These are phyloP conservation scores for Leptarthrus brevirostris DNA, from an alignment of 2,888 invertebrate genomes.

Conservation along the genomic window DNA sequence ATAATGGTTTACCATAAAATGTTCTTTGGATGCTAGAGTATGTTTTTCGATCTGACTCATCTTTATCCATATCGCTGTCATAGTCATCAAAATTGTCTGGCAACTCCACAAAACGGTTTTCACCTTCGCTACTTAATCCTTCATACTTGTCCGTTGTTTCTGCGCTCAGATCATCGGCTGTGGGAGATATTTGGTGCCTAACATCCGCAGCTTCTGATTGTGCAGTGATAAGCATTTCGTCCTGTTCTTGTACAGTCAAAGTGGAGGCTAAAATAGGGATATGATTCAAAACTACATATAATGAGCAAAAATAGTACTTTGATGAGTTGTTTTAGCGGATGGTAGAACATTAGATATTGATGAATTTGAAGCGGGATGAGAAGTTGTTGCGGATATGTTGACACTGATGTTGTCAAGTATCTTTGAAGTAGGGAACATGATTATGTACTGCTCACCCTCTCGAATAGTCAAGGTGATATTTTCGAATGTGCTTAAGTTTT, in stretches of 20 bases:
- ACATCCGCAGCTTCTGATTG: neutral
- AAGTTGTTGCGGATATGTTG: slow-evolving; percentile 45
- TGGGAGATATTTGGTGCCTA: neutral
- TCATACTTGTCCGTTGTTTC: slow-evolving; percentile 28
- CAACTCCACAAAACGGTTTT: neutral
- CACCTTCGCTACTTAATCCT: neutral
- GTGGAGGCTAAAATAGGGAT: slow-evolving; percentile 12
- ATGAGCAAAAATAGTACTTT: slow-evolving; percentile 44
- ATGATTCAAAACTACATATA: slow-evolving; percentile 23
- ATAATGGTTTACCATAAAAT: slow-evolving; percentile 55
- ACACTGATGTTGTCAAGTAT: slow-evolving; percentile 46
- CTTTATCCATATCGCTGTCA: no score
- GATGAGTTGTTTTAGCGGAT: slow-evolving; percentile 35
- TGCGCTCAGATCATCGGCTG: slow-evolving; percentile 4
- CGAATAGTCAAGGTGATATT: slow-evolving; percentile 57
- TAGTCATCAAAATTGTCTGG: slow-evolving; percentile 1
- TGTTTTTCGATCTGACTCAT: slow-evolving; percentile 15
- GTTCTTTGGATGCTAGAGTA: slow-evolving; percentile 57
- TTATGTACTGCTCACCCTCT: slow-evolving; percentile 56
- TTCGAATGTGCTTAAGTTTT: slow-evolving; percentile 53
- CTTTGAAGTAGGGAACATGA: slow-evolving; percentile 52
- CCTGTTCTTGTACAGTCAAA: neutral
- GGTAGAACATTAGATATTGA: slow-evolving; percentile 43
- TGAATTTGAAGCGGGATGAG: slow-evolving; percentile 3
- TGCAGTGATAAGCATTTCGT: neutral